phyloP scores from a whole-genome alignment of 2,113 vertebrate species.

The Serinus canaria region DNA sequence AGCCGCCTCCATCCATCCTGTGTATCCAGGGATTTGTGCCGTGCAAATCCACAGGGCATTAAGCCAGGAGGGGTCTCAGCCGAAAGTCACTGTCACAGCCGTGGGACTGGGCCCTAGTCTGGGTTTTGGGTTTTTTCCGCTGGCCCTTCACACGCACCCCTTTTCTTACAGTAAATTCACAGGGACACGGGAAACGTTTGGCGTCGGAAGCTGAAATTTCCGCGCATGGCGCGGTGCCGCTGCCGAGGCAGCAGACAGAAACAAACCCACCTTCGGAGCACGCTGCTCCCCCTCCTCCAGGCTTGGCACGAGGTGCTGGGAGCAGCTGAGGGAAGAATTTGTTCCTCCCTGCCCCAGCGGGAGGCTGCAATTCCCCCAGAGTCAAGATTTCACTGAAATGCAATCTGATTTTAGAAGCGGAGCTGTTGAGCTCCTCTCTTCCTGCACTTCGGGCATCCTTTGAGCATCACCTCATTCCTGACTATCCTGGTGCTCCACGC shows the following conservation, averaged over 20 bases:
- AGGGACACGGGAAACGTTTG: background rate
- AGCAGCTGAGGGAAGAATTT: background rate
- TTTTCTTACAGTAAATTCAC: accelerated
- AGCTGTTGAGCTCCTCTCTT: background rate
- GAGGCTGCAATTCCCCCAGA: background rate
- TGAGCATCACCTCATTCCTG: background rate
- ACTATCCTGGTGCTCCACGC: accelerated
- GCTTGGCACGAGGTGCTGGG: background rate
- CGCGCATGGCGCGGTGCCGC: accelerated
- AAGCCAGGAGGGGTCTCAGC: background rate
- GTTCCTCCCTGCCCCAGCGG: background rate
- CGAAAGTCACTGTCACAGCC: accelerated
- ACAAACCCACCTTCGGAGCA: background rate
- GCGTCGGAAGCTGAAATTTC: background rate
- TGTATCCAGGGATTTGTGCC: accelerated
- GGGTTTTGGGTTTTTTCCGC: background rate
- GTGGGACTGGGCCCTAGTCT: accelerated
- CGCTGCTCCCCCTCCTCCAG: background rate
- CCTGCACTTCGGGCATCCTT: background rate
- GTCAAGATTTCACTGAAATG: background rate
- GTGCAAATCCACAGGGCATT: accelerated
- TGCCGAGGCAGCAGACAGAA: background rate
- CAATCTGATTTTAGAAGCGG: background rate
- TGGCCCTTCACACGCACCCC: accelerated
- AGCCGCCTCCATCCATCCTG: accelerated